Percentiles rank a stretch among this genome's conserved stretches.
Evolutionary conservation across 2,888 invertebrate genomes (phyloP).

Genomic region (Reticulitermes lucifugus): DNA sequence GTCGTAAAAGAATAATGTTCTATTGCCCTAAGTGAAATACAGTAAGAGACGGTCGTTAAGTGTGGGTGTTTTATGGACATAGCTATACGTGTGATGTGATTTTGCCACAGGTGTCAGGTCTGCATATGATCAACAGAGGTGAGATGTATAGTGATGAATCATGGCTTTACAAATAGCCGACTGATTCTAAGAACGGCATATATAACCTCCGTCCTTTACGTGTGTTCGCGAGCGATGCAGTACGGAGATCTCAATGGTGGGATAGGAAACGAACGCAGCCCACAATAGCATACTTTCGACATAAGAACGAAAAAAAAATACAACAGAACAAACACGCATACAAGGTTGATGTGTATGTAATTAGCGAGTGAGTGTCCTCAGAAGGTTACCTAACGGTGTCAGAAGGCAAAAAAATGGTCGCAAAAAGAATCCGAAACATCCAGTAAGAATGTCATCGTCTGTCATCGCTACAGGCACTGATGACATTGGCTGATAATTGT

Average conservation of each 20-base stretch:
- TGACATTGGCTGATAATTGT: conserved; percentile 18
- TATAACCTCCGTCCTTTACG: not conserved
- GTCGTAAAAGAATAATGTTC: no score
- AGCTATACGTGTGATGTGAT: no score
- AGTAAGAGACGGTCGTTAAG: no score
- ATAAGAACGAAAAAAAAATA: conserved; percentile 2
- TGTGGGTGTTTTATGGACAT: no score
- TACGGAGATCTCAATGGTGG: conserved; percentile 35
- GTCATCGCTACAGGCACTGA: not conserved
- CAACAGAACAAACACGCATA: not conserved
- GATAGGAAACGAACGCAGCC: not conserved
- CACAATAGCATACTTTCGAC: conserved; percentile 23
- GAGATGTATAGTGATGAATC: no score
- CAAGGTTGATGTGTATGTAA: conserved; percentile 9
- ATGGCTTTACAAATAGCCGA: no score
- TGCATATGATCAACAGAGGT: no score
- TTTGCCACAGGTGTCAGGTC: no score
- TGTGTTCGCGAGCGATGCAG: not conserved
- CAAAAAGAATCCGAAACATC: not conserved
- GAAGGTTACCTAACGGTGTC: conserved; percentile 12
- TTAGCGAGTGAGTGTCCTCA: conserved; percentile 7
- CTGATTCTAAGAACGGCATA: no score
- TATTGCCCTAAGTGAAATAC: no score
- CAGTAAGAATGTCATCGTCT: conserved; percentile 4
- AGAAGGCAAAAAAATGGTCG: not conserved